Evolutionary conservation across 2,888 invertebrate genomes (phyloP).

Genomic region (Chaetogeoica ovagalla): DNA sequence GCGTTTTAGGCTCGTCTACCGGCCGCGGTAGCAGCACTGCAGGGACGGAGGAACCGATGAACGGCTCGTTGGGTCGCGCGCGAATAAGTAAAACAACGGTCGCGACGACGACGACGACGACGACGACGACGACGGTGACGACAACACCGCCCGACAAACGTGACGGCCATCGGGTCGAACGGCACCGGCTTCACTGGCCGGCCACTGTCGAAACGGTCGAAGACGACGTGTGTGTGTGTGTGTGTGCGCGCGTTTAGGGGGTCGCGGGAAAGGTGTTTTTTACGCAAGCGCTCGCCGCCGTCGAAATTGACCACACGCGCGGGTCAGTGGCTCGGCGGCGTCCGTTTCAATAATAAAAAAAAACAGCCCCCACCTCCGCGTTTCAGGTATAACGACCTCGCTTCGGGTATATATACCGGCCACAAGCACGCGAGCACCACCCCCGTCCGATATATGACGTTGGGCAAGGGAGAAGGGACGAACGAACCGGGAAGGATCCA

Average conservation of each 20-base stretch:
- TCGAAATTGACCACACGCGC: too few species aligned
- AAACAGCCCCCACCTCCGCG: too few species aligned
- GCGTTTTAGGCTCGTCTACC: not conserved
- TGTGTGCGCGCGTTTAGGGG: constrained; percentile 55
- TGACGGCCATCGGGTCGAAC: constrained; percentile 55
- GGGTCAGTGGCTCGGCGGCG: too few species aligned
- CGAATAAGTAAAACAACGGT: not conserved
- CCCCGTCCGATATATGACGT: too few species aligned
- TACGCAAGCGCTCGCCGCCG: not conserved
- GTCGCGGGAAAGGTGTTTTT: constrained; percentile 55
- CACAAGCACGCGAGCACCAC: too few species aligned
- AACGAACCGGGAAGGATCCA: too few species aligned
- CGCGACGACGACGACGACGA: constrained; percentile 49
- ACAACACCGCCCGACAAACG: constrained; percentile 54
- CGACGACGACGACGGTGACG: constrained; percentile 18
- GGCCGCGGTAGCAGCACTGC: not conserved
- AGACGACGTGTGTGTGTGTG: not conserved
- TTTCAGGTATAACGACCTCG: too few species aligned
- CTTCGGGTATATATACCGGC: too few species aligned
- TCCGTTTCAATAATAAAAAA: too few species aligned
- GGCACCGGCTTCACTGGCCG: constrained; percentile 59
- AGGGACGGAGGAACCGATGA: not conserved
- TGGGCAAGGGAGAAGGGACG: too few species aligned
- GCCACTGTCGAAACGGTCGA: constrained; percentile 58
- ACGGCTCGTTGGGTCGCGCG: not conserved